These are phyloP conservation scores for Sinella curviseta DNA, from an alignment of 1,140 invertebrate species.

Conservation along the genomic window DNA sequence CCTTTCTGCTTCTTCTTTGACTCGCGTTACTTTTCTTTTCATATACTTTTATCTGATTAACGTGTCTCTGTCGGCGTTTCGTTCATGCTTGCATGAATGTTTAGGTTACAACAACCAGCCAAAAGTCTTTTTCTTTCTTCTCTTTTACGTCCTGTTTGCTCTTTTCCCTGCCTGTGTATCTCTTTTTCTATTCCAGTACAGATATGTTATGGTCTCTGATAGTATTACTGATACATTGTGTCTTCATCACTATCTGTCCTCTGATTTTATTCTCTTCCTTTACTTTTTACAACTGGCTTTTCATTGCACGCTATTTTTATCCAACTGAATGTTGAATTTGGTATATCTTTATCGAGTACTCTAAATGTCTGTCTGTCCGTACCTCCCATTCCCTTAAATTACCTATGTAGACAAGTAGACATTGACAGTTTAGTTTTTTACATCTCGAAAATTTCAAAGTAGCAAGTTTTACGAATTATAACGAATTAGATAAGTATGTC, in stretches of 20 bases:
- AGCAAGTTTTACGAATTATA: too few relatives aligned
- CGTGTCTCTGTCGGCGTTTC: slow-evolving; percentile 3
- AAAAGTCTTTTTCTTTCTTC: background rate
- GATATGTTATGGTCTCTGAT: background rate
- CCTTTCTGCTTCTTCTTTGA: background rate
- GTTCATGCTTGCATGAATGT: slow-evolving; percentile 10
- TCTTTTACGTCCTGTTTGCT: background rate
- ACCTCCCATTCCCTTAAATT: too few relatives aligned
- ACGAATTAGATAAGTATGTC: too few relatives aligned
- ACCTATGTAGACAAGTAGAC: too few relatives aligned
- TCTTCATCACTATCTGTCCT: background rate
- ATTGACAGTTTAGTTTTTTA: too few relatives aligned
- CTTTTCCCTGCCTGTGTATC: background rate
- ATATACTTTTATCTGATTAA: slow-evolving; percentile 23
- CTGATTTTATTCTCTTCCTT: background rate
- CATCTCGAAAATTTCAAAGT: too few relatives aligned
- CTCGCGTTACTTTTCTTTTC: background rate
- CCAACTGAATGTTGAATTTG: too few relatives aligned
- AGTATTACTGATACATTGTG: background rate
- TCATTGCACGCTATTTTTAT: too few relatives aligned
- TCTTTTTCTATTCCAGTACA: too few relatives aligned
- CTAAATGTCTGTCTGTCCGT: too few relatives aligned
- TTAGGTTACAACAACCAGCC: background rate
- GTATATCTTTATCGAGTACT: too few relatives aligned
- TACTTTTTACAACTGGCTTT: too few relatives aligned